These are phyloP conservation scores for Rafetus swinhoei DNA, from an alignment of 2,113 vertebrate genomes.

Conservation along the genomic window DNA sequence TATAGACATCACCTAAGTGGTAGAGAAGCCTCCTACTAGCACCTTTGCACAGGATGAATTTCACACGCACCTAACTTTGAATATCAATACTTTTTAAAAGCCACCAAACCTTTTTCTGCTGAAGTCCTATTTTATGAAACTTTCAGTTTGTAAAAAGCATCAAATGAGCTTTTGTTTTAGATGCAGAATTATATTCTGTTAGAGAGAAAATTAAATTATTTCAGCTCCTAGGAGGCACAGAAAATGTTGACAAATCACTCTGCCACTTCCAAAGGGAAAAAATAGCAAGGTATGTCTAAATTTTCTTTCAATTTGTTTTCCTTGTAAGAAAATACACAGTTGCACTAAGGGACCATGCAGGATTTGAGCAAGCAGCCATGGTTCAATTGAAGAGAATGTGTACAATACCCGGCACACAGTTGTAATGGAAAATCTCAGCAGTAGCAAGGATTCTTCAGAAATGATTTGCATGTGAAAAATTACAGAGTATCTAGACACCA, in stretches of 20 bases:
- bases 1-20: not conserved
- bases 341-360: not conserved
- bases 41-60: not conserved
- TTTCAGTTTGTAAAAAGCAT: not conserved
- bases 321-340: not conserved
- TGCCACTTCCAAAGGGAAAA: not conserved
- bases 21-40: not conserved
- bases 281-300: not conserved
- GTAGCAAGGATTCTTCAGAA: not conserved
- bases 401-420: not conserved
- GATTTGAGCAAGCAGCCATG: not conserved
- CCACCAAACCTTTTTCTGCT: not conserved
- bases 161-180: not conserved
- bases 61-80: not conserved
- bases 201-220: not conserved
- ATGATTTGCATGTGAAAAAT: not conserved
- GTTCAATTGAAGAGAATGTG: not conserved
- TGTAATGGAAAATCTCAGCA: not conserved
- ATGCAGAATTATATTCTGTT: not conserved
- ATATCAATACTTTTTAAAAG: not conserved
- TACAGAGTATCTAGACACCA: not conserved
- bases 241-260: not conserved
- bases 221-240: not conserved
- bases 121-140: not conserved
- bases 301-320: slow-evolving; percentile 16